Conservation (phyloP, 2,888 invertebrate genomes). For the Abrostola triplasia region DNA sequence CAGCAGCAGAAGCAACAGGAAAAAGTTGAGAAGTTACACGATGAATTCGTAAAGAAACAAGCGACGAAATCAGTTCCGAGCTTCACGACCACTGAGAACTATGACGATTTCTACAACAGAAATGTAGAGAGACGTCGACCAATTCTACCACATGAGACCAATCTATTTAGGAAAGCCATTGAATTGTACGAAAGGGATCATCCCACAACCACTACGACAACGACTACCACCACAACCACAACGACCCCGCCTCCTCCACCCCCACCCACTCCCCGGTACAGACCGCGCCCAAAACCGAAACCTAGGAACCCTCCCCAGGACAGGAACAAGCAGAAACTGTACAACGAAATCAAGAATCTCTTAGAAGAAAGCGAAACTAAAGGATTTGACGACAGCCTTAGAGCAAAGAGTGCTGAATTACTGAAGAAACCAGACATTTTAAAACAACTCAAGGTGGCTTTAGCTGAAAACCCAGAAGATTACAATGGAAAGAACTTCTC, state of each 20-base stretch:
- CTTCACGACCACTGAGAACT: conserved; percentile 84
- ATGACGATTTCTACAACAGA: conserved; percentile 76
- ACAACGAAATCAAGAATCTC: conserved; percentile 87
- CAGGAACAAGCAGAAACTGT: conserved; percentile 88
- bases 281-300: conserved; percentile 74
- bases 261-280: conserved; percentile 77
- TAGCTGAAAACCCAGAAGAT: conserved; percentile 91
- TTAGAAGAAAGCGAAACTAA: conserved; percentile 88
- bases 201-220: conserved; percentile 91
- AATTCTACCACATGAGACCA: conserved; percentile 90
- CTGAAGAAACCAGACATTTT: conserved; percentile 92
- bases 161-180: conserved; percentile 90
- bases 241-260: conserved; percentile 72
- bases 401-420: conserved; percentile 87
- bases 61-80: conserved; percentile 89
- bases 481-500: conserved; percentile 91
- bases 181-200: conserved; percentile 91
- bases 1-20: conserved; percentile 94
- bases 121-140: conserved; percentile 82
- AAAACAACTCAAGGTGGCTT: conserved; percentile 92
- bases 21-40: conserved; percentile 92
- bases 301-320: conserved; percentile 82
- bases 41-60: conserved; percentile 91
- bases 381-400: conserved; percentile 84
- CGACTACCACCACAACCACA: conserved; percentile 90